phyloP scores from a whole-genome alignment of 2,113 vertebrate species.

The Tauraco erythrolophus region DNA sequence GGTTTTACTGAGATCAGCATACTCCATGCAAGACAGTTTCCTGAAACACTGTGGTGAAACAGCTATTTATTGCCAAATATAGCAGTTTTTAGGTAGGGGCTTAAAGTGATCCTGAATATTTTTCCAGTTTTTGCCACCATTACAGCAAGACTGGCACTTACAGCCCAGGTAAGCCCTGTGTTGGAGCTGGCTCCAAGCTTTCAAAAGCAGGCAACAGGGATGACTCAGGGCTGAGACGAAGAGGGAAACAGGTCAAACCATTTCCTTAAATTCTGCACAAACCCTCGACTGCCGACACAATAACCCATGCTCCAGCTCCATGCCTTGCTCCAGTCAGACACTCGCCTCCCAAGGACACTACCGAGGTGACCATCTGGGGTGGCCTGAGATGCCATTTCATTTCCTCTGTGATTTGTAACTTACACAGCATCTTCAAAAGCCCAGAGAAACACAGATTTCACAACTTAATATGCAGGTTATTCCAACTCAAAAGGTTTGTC shows the following conservation, averaged over 20 bases:
- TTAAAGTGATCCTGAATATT: background rate
- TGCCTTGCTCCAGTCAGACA: background rate
- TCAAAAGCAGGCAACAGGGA: background rate
- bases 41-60: background rate
- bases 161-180: background rate
- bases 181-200: background rate
- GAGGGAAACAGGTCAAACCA: background rate
- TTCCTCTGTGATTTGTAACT: background rate
- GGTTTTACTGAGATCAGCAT: background rate
- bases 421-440: background rate
- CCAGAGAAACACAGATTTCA: background rate
- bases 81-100: background rate
- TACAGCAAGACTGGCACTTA: background rate
- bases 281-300: background rate
- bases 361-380: background rate
- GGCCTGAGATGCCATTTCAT: background rate
- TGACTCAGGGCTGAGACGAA: background rate
- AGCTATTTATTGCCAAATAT: background rate
- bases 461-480: background rate
- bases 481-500: background rate
- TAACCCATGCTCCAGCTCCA: background rate
- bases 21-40: background rate
- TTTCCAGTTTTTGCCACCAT: background rate
- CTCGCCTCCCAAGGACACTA: fast-evolving
- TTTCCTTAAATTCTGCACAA: background rate